Evolutionary conservation across 1,140 invertebrate genomes (phyloP).

Genomic region (Colletes latitarsis): DNA sequence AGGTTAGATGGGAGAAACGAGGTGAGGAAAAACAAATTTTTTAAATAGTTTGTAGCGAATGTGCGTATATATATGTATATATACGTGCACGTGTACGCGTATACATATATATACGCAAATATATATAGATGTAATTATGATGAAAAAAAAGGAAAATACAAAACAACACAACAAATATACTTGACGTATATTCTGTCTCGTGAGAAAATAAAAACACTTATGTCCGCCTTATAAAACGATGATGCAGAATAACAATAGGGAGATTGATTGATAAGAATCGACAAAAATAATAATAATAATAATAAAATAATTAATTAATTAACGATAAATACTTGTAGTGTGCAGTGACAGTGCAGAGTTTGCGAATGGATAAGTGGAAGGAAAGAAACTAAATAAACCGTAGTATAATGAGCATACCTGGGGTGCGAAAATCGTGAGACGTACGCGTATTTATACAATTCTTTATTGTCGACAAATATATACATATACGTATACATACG

Average conservation of each 20-base stretch:
- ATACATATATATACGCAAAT: conserved; percentile 66
- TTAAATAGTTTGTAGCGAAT: conserved; percentile 68
- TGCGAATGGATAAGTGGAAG: conserved; percentile 67
- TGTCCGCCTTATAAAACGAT: conserved; percentile 77
- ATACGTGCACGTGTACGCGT: background rate
- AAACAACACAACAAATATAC: conserved; percentile 54
- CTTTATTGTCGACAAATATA: background rate
- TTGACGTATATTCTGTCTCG: conserved; percentile 74
- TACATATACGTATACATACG: background rate
- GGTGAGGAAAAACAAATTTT: conserved; percentile 57
- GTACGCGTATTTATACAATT: conserved; percentile 28
- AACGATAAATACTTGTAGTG: conserved; percentile 71
- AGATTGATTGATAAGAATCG: conserved; percentile 46
- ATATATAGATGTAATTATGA: conserved; percentile 69
- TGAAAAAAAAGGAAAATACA: conserved; percentile 41
- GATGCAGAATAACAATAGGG: conserved; percentile 73
- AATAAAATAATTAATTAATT: conserved; percentile 26
- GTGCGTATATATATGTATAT: conserved; percentile 62
- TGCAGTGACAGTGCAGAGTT: conserved; percentile 64
- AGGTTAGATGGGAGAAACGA: conserved; percentile 12
- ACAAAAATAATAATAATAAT: conserved; percentile 46
- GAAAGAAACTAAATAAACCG: conserved; percentile 64
- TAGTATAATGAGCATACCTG: conserved; percentile 67
- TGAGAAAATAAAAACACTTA: conserved; percentile 66
- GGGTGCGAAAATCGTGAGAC: conserved; percentile 54